phyloP scores from a whole-genome alignment of 2,797 vertebrate genomes.

The Myotis vivesi region DNA sequence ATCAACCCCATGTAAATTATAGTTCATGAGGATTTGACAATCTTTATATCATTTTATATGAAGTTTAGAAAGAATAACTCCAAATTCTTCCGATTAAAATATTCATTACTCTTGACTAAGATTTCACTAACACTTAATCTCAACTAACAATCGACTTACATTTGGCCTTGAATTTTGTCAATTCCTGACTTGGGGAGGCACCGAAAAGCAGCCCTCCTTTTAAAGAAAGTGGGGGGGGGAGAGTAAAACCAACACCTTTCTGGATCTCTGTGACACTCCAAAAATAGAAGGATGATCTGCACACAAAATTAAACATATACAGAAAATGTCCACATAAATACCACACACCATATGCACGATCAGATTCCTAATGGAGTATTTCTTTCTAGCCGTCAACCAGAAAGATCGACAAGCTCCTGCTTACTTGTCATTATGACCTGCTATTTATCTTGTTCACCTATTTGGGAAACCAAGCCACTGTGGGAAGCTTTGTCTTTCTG shows the following conservation, averaged over 20 bases:
- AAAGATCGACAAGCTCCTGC: constrained; percentile 46
- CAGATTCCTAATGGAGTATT: not conserved
- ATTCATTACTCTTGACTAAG: constrained; percentile 53
- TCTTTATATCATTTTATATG: not conserved
- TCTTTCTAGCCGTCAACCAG: constrained; percentile 17
- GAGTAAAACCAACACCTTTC: constrained; percentile 44
- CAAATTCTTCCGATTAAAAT: constrained; percentile 55
- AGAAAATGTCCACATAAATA: constrained; percentile 42
- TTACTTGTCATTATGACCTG: not conserved
- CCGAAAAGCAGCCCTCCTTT: constrained; percentile 70
- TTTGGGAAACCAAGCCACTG: not conserved
- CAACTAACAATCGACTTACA: constrained; percentile 69
- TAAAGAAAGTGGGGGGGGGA: constrained; percentile 24
- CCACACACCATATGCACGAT: constrained; percentile 17
- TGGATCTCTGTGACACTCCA: constrained; percentile 33
- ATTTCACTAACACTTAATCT: constrained; percentile 62
- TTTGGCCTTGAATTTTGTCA: constrained; percentile 55
- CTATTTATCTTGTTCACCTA: constrained; percentile 8
- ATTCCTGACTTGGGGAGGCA: constrained; percentile 76
- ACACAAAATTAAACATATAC: constrained; percentile 49
- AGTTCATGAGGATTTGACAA: not conserved
- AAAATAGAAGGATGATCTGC: constrained; percentile 37
- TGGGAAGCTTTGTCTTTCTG: not conserved
- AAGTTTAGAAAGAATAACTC: constrained; percentile 59
- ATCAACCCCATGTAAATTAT: not conserved